Evolutionary conservation across 2,113 vertebrate genomes (phyloP).

Genomic region (Austrofundulus limnaeus): DNA sequence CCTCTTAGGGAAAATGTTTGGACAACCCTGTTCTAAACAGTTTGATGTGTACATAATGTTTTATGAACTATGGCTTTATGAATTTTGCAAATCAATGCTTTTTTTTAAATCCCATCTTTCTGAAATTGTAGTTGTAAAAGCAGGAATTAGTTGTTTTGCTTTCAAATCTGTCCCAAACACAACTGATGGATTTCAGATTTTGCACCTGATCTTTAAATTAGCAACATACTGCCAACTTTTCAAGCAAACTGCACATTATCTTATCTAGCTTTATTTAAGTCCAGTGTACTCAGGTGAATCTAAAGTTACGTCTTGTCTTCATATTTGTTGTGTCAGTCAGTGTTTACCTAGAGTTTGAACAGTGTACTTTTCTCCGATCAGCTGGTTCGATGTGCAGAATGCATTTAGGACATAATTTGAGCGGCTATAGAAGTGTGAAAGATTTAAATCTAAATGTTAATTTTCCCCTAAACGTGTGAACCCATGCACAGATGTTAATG

Average conservation of each 20-base stretch:
- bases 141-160: not conserved
- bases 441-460: constrained; percentile 88
- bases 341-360: constrained; percentile 32
- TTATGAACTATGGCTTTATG: too few species aligned
- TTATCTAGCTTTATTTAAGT: not conserved
- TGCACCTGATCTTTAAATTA: not conserved
- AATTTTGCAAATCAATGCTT: too few species aligned
- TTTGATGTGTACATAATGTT: too few species aligned
- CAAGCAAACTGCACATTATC: not conserved
- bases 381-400: constrained; percentile 70
- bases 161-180: not conserved
- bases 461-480: constrained; percentile 88
- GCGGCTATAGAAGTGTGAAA: constrained; percentile 84
- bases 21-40: too few species aligned
- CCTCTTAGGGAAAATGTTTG: too few species aligned
- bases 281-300: not conserved
- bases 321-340: not conserved
- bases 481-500: constrained; percentile 91
- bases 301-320: not conserved
- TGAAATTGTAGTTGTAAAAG: too few species aligned
- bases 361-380: constrained; percentile 24
- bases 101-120: too few species aligned
- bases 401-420: constrained; percentile 92
- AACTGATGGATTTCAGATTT: too few species aligned
- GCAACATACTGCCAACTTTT: not conserved